Evolutionary conservation across 2,888 invertebrate species (phyloP).

Genomic region (Ectemnius continuus): DNA sequence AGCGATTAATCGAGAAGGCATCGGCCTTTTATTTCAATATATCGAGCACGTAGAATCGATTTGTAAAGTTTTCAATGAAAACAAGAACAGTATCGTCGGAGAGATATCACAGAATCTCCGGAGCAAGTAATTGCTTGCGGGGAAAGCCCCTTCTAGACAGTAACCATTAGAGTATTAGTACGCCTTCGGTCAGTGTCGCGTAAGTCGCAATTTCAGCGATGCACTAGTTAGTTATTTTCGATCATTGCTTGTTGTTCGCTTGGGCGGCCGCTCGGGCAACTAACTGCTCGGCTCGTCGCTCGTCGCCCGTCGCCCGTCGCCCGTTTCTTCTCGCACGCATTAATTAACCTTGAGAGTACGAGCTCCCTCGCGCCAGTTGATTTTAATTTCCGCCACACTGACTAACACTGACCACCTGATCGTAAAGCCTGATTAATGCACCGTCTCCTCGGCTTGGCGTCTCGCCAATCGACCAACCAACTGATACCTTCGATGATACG

Average conservation of each 20-base stretch:
- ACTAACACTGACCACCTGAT: conserved; percentile 48
- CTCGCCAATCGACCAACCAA: conserved; percentile 47
- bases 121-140: not conserved
- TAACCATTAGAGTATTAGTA: not conserved
- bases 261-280: too few relatives aligned
- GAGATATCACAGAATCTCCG: conserved; percentile 1
- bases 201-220: not conserved
- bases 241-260: conserved; percentile 18
- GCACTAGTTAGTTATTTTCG: conserved; percentile 38
- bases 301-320: too few relatives aligned
- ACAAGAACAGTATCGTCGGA: not conserved
- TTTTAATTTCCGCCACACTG: conserved; percentile 55
- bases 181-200: not conserved
- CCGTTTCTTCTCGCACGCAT: conserved; percentile 15
- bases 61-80: not conserved
- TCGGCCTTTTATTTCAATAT: conserved; percentile 7
- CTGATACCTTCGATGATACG: conserved; percentile 46
- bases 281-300: too few relatives aligned
- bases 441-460: conserved; percentile 45
- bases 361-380: conserved; percentile 35
- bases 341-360: conserved; percentile 58
- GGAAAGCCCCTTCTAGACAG: not conserved
- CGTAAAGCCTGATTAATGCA: conserved; percentile 51
- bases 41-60: not conserved
- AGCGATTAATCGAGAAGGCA: too few relatives aligned